Percentiles rank a stretch among this genome's conserved stretches.
phyloP scores from a whole-genome alignment of 2,113 vertebrate species.

The Pseudorectes ferrugineus region DNA sequence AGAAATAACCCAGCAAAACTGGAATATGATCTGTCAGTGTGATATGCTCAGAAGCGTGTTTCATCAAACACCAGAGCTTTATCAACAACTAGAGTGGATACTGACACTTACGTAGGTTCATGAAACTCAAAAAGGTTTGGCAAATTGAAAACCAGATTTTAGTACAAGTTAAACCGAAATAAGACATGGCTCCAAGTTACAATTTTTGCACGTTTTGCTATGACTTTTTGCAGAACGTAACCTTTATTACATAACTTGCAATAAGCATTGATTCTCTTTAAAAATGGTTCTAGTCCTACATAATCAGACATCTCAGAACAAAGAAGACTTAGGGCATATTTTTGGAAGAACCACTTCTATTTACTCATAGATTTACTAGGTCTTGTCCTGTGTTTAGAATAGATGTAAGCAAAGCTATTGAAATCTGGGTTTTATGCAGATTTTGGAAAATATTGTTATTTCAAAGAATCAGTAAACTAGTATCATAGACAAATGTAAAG shows the following conservation, averaged over 20 bases:
- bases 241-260: neutral
- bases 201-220: neutral
- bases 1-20: neutral
- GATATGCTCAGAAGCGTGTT: neutral
- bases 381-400: neutral
- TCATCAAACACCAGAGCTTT: neutral
- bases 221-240: neutral
- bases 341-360: neutral
- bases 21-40: neutral
- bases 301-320: neutral
- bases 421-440: neutral
- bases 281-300: neutral
- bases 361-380: neutral
- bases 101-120: rapidly evolving
- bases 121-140: neutral
- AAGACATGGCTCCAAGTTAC: neutral
- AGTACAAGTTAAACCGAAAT: neutral
- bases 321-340: neutral
- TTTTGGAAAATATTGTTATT: neutral
- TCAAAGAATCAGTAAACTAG: neutral
- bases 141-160: neutral
- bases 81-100: neutral
- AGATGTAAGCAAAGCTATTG: neutral
- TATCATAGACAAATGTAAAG: neutral
- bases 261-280: neutral